Conservation (phyloP, 2,888 invertebrate species). For the Epinotia ramella region DNA sequence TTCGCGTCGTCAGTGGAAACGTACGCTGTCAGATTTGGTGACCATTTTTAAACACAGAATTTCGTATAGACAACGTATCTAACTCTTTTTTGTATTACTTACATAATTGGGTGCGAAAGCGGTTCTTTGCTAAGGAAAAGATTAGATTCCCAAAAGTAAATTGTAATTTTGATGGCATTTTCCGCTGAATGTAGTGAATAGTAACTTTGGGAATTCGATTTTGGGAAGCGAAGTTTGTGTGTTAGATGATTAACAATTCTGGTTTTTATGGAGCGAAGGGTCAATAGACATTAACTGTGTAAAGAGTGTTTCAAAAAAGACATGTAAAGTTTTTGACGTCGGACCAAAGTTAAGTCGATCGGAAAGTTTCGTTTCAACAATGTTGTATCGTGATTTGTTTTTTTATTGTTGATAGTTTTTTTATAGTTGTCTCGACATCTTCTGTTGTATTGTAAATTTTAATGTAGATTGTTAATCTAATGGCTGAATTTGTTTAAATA, state of each 20-base stretch:
- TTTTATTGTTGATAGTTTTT: constrained; percentile 44
- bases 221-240: neutral
- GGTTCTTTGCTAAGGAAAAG: too few species aligned
- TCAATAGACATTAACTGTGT: constrained; percentile 39
- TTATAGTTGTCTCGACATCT: constrained; percentile 37
- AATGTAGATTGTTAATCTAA: constrained; percentile 35
- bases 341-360: constrained; percentile 77
- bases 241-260: constrained; percentile 31
- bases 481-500: constrained; percentile 31
- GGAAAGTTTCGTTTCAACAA: constrained; percentile 52
- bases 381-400: constrained; percentile 31
- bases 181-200: neutral
- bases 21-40: too few species aligned
- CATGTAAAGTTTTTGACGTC: constrained; percentile 72
- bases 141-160: neutral
- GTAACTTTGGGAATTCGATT: neutral
- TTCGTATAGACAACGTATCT: too few species aligned
- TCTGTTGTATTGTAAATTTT: constrained; percentile 44
- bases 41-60: too few species aligned
- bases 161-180: neutral
- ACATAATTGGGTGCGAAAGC: neutral
- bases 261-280: constrained; percentile 8
- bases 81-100: too few species aligned
- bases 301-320: constrained; percentile 63
- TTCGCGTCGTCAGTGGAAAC: too few species aligned